A percentile compares a stretch with the other conserved stretches of the same genome.
Evolutionary conservation across 2,888 invertebrate species (phyloP).

Genomic region (Cosmia trapezina): DNA sequence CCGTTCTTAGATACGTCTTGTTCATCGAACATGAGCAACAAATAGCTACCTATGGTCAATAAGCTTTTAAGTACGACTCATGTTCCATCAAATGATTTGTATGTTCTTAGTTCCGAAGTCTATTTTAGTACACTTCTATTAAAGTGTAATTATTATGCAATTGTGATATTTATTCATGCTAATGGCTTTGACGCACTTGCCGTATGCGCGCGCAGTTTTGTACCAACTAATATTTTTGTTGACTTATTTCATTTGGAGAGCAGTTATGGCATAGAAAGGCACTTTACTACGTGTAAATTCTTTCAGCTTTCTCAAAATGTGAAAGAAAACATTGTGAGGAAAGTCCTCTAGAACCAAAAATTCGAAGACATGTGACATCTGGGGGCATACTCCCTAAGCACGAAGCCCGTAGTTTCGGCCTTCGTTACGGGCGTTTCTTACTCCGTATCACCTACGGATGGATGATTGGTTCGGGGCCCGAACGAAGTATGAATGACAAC

Average conservation of each 20-base stretch:
- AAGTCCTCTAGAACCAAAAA: neutral
- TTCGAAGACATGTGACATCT: neutral
- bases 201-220: neutral
- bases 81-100: neutral
- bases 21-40: neutral
- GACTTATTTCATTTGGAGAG: neutral
- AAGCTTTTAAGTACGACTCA: neutral
- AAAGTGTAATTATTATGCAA: constrained; percentile 19
- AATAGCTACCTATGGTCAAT: neutral
- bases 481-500: too few relatives aligned
- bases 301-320: neutral
- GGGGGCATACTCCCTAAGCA: too few relatives aligned
- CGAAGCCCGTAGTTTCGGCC: too few relatives aligned
- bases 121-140: constrained; percentile 14
- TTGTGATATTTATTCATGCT: constrained; percentile 30
- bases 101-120: neutral
- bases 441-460: too few relatives aligned
- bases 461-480: too few relatives aligned
- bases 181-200: constrained; percentile 25
- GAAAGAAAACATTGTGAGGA: neutral
- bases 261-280: neutral
- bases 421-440: too few relatives aligned
- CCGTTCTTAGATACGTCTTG: neutral
- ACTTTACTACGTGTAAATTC: too few relatives aligned
- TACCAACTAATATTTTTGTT: neutral